These are phyloP conservation scores for Erpetoichthys calabaricus DNA, from an alignment of 2,797 vertebrate species.

Conservation along the genomic window DNA sequence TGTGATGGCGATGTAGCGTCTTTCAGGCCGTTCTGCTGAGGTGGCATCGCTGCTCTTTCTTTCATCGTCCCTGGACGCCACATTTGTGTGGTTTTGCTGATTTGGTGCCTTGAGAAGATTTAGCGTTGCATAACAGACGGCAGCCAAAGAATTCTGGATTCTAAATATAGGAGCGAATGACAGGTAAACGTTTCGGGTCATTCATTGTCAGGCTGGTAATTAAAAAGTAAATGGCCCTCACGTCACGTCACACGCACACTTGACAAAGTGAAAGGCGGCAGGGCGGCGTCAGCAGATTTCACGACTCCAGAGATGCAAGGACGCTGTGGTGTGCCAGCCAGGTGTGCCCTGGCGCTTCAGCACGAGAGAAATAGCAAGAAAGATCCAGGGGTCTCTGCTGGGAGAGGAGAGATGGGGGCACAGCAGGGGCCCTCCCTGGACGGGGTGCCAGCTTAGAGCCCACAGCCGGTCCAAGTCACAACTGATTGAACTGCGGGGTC, in stretches of 20 bases:
- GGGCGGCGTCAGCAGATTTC: too few species aligned
- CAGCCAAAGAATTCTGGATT: background rate
- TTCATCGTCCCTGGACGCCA: slow-evolving; percentile 15
- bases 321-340: too few species aligned
- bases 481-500: too few species aligned
- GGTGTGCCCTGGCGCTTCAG: too few species aligned
- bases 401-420: too few species aligned
- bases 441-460: too few species aligned
- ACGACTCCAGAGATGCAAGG: too few species aligned
- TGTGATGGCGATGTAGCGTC: slow-evolving; percentile 55
- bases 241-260: background rate
- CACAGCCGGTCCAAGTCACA: too few species aligned
- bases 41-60: slow-evolving; percentile 35
- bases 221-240: background rate
- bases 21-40: slow-evolving; percentile 52
- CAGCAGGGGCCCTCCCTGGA: too few species aligned
- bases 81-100: slow-evolving; percentile 11
- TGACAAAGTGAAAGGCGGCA: too few species aligned
- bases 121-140: background rate
- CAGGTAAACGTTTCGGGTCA: background rate
- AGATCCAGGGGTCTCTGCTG: too few species aligned
- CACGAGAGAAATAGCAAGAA: too few species aligned
- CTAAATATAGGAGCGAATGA: background rate
- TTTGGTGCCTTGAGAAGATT: background rate
- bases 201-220: background rate